Percentiles rank a stretch among this genome's conserved stretches.
These are phyloP conservation scores for Meghimatium bilineatum DNA, from an alignment of 2,888 invertebrate species.

Conservation along the genomic window DNA sequence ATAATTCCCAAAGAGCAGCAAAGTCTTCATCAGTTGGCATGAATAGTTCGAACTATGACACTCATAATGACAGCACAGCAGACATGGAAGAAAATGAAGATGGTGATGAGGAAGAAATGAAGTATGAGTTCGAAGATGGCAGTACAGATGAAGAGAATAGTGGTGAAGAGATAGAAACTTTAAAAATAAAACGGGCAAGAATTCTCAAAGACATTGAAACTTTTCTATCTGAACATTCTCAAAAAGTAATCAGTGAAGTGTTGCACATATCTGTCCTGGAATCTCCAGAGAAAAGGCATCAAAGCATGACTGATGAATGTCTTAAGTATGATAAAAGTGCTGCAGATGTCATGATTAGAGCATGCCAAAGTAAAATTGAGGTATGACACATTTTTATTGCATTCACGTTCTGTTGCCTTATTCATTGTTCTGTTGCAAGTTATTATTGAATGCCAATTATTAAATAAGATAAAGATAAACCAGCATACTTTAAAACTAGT, in stretches of 20 bases:
- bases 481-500: too few relatives aligned
- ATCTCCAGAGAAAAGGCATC: slow-evolving; percentile 4
- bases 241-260: slow-evolving; percentile 18
- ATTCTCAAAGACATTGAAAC: not conserved
- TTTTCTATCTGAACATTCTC: slow-evolving; percentile 6
- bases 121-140: slow-evolving; percentile 9
- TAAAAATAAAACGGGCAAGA: slow-evolving; percentile 4
- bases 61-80: not conserved
- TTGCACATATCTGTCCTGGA: slow-evolving; percentile 24
- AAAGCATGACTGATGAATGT: not conserved
- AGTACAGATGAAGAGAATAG: slow-evolving; percentile 1
- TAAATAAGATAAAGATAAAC: too few relatives aligned
- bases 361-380: slow-evolving; percentile 33
- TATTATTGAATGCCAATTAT: too few relatives aligned
- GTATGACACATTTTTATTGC: not conserved
- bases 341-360: slow-evolving; percentile 21
- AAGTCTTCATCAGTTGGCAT: not conserved
- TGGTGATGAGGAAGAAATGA: slow-evolving; percentile 25
- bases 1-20: not conserved
- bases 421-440: too few relatives aligned
- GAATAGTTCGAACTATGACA: slow-evolving; percentile 5
- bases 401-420: too few relatives aligned
- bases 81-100: not conserved
- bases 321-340: not conserved
- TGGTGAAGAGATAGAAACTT: slow-evolving; percentile 20